These are phyloP conservation scores for human (Homo sapiens) DNA, from an alignment of 2,113 vertebrate species.

Conservation along the genomic window DNA sequence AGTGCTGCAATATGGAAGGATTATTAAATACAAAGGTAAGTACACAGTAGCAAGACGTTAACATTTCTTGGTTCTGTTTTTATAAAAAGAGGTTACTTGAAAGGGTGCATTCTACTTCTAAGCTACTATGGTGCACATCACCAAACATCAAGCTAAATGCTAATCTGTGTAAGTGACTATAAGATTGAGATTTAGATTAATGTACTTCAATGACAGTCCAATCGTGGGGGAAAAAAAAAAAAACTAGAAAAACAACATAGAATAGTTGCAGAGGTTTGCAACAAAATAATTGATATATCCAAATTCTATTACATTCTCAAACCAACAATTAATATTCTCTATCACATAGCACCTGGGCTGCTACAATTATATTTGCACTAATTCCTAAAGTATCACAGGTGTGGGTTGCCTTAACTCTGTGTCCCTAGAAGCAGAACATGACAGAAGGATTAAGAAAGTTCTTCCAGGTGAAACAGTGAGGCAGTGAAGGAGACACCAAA, in stretches of 20 bases:
- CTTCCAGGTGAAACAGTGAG: not conserved
- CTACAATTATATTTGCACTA: not conserved
- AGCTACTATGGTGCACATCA: not conserved
- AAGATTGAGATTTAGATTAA: constrained; percentile 40
- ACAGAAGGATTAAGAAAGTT: not conserved
- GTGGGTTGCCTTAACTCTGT: not conserved
- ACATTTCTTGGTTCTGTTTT: constrained; percentile 50
- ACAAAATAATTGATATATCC: not conserved
- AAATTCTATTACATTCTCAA: not conserved
- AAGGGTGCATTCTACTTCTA: not conserved
- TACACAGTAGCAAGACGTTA: constrained; percentile 58
- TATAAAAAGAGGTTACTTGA: constrained; percentile 14
- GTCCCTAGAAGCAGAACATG: not conserved
- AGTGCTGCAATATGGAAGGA: constrained; percentile 16
- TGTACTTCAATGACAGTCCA: not conserved
- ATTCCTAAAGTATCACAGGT: not conserved
- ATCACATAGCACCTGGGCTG: not conserved
- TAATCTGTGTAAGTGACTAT: constrained; percentile 6
- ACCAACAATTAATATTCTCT: not conserved
- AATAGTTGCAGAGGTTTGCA: not conserved
- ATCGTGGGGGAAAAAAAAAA: not conserved
- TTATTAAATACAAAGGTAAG: constrained; percentile 67
- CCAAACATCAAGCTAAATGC: constrained; percentile 4
- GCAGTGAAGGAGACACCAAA: not conserved
- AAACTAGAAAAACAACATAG: not conserved